Evolutionary conservation across 2,888 invertebrate species (phyloP), one percentile per base, ranked within the genome.

Genomic region (Actias luna): DNA sequence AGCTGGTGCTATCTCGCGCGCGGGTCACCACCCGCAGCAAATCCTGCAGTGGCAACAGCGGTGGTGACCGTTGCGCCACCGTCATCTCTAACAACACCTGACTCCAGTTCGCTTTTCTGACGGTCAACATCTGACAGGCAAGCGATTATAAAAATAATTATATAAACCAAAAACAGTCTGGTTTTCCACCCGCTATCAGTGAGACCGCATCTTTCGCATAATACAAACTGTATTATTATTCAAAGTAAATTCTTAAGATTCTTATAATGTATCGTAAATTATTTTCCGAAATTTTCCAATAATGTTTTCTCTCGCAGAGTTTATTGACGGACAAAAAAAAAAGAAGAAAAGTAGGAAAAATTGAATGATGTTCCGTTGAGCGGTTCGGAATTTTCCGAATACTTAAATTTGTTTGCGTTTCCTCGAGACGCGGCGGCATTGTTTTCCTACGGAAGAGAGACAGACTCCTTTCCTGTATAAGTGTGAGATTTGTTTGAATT

Each of bases 191-290:
- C 58, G 57, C 39, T 5, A 8, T 31, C 58, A 62, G 31, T n/a
- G 0, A 10, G n/a, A 42, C 58, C 31, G 8, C 25, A 8, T 16
- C 42, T 16, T 16, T 31, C 18, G 42, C 58, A 7, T 27, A 58
- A 58, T 22, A 58, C 42, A 61, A 52, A 61, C 60, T 35, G 61
- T 58, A 62, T 62, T 62, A 62, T 62, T 62, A 62, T 62, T 62
- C 42, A 58, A 39, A 62, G 42, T 62, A 62, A 62, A 62, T 62
- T 71, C 69, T 64, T 68, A 65, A 74, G 74, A 69, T 68, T 62
- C 68, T 72, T 72, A 69, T 65, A 69, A 73, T 60, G 67, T 75
- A 74, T 75, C 64, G 69, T 42, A 67, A 70, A 69, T 72, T 75
- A 72, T 67, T 73, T 69, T 42, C 42, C 36, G 67, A 64, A 66